These are phyloP conservation scores for Mastacembelus armatus DNA, from an alignment of 2,797 vertebrate genomes.

Conservation along the genomic window DNA sequence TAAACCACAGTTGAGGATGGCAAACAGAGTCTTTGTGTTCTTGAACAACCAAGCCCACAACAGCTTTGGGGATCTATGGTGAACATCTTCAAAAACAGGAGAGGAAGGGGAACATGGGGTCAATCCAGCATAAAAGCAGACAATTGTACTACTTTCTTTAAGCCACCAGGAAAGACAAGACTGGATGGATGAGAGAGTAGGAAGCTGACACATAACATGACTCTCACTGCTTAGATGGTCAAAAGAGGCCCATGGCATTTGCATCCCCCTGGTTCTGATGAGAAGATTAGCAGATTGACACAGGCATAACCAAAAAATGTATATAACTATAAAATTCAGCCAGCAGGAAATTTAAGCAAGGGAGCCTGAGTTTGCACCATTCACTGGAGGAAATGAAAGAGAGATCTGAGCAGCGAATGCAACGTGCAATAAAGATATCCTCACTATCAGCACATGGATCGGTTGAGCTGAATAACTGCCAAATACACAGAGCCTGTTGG, in stretches of 20 bases:
- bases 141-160: constrained; percentile 43
- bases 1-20: not conserved
- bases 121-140: constrained; percentile 43
- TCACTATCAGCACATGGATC: constrained; percentile 62
- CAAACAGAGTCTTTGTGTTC: constrained; percentile 23
- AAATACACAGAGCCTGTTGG: constrained; percentile 26
- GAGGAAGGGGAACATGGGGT: constrained; percentile 48
- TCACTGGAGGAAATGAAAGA: constrained; percentile 55
- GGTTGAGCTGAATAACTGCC: constrained; percentile 31
- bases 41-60: too few species aligned
- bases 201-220: constrained; percentile 28
- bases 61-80: constrained; percentile 24
- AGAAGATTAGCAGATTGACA: constrained; percentile 40
- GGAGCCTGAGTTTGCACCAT: constrained; percentile 10
- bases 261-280: constrained; percentile 29
- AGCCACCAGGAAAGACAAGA: constrained; percentile 32
- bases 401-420: constrained; percentile 25
- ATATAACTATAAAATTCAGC: constrained; percentile 24
- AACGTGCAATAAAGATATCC: constrained; percentile 61
- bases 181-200: not conserved
- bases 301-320: constrained; percentile 45
- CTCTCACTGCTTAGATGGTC: constrained; percentile 27
- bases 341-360: constrained; percentile 43
- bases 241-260: constrained; percentile 29
- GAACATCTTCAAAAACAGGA: constrained; percentile 56